Base-by-base conservation (phyloP, 2,797 vertebrate species). In the Syngnathus rostellatus region DNA sequence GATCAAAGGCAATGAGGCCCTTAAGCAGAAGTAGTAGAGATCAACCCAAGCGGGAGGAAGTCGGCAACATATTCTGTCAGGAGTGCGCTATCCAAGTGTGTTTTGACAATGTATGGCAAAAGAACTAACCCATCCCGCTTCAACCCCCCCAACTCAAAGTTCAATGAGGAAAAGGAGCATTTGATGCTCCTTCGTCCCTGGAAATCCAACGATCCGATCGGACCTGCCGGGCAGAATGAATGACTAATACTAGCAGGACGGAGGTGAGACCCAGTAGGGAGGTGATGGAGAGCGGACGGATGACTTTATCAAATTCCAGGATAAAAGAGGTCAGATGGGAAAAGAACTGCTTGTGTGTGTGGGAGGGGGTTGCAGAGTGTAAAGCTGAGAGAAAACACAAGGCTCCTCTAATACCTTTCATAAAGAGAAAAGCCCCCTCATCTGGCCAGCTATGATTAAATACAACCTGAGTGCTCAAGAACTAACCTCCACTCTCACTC, bases 231-330 rank as follows among this genome's bases (percentile, higher is more conserved):
- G 45, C 6, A 37, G 25, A 50, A 63, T 25, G 50, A 37, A 48
- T 31, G 31, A 48, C 43, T 46, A 63, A 31, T 46, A 21, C 43
- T 63, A 19, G 39, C 9, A n/a, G 40, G 41, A 45, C 40, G 6
- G 23, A 46, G 23, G 43, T 46, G 40, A 63, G 43, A 23, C 86
- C 69, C 77, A 66, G 75, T 76, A 73, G 75, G 69, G 77, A 75
- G 76, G 72, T 84, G 78, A 79, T 76, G 73, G 72, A 74, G 74
- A 69, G 21, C 12, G 77, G 21, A 74, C 74, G 69, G 19, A 53
- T 21, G 86, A 90, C 88, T 87, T 88, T 85, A 91, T 91, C 86
- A 88, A 87, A 90, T 90, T 88, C 86, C 83, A 81, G 67, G 80
- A 85, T 86, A 87, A 84, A 84, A 85, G 85, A 84, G 90, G 90